Evolutionary conservation across 2,113 vertebrate species (phyloP).

Genomic region (Pseudorectes ferrugineus): DNA sequence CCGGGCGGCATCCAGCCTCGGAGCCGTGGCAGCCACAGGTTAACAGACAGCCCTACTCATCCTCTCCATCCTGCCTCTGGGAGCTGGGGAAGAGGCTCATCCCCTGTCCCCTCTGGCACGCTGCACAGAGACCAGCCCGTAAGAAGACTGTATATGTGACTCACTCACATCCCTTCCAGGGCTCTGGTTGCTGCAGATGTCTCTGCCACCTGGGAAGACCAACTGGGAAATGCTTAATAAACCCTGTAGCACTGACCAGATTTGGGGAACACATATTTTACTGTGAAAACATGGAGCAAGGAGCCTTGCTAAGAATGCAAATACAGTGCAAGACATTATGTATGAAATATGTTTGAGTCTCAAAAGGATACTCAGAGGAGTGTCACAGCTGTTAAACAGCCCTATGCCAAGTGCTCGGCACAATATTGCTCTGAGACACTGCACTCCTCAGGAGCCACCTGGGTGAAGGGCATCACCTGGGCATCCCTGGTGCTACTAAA

Average conservation of each 20-base stretch:
- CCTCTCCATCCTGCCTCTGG: not conserved
- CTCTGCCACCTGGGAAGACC: not conserved
- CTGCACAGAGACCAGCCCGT: rapidly evolving
- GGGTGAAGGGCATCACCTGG: not conserved
- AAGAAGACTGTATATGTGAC: not conserved
- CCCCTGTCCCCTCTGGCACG: not conserved
- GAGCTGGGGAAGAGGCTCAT: not conserved
- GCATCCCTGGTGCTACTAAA: not conserved
- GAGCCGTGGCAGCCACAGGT: rapidly evolving
- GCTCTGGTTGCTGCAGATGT: not conserved
- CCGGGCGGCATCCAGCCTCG: rapidly evolving
- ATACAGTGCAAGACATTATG: not conserved
- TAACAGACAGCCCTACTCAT: not conserved
- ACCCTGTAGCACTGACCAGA: not conserved
- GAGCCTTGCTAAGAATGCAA: not conserved
- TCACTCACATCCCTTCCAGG: rapidly evolving
- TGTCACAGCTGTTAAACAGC: not conserved
- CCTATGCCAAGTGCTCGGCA: not conserved
- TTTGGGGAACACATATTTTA: not conserved
- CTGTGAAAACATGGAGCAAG: not conserved
- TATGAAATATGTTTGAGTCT: not conserved
- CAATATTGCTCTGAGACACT: not conserved
- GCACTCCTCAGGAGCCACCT: not conserved
- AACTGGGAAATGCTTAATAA: not conserved
- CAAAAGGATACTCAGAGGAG: not conserved